phyloP scores from a whole-genome alignment of 1,140 invertebrate genomes.

The Solenopsis invicta region DNA sequence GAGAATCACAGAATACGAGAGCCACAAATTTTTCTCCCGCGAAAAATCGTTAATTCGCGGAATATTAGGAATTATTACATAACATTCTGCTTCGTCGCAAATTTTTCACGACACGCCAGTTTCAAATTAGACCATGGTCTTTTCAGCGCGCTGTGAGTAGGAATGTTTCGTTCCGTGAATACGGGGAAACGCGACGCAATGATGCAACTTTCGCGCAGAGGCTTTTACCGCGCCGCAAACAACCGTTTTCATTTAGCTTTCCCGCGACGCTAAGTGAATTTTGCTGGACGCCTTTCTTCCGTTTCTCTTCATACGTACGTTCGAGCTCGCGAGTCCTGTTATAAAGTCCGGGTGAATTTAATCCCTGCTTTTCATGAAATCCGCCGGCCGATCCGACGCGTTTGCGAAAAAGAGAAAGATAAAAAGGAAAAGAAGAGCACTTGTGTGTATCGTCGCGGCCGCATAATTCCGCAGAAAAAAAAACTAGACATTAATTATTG shows the following conservation, averaged over 20 bases:
- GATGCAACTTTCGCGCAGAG: slow-evolving; percentile 35
- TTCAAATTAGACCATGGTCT: slow-evolving; percentile 42
- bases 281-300: slow-evolving; percentile 57
- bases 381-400: neutral
- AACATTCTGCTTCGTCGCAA: slow-evolving; percentile 6
- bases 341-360: slow-evolving; percentile 48
- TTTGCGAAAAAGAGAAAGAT: neutral
- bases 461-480: slow-evolving; percentile 19
- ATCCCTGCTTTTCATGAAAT: slow-evolving; percentile 49
- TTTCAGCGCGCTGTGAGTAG: slow-evolving; percentile 9
- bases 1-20: neutral
- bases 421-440: neutral
- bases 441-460: neutral
- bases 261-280: slow-evolving; percentile 56
- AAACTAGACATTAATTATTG: slow-evolving; percentile 44
- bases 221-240: slow-evolving; percentile 51
- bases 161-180: slow-evolving; percentile 23
- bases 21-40: neutral
- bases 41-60: neutral
- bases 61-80: slow-evolving; percentile 22
- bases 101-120: slow-evolving; percentile 27
- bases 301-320: slow-evolving; percentile 21
- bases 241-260: slow-evolving; percentile 60
- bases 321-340: slow-evolving; percentile 10
- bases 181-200: slow-evolving; percentile 9